Evolutionary conservation across 2,888 invertebrate genomes (phyloP).

Genomic region (Sminthurinus aureus): DNA sequence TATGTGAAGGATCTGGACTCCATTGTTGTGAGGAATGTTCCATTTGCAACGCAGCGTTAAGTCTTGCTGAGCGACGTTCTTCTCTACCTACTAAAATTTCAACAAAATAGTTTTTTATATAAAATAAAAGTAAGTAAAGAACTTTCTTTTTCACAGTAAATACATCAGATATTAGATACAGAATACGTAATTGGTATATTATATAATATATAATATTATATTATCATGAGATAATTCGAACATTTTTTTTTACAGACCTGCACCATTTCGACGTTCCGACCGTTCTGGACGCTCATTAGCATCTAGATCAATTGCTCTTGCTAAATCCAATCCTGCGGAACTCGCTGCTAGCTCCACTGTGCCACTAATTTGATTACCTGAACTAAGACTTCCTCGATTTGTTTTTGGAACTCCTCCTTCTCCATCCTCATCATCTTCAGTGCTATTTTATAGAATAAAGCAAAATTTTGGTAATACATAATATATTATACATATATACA

Average conservation of each 20-base stretch:
- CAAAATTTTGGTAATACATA: too few species aligned
- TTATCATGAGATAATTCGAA: too few species aligned
- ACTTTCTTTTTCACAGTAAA: too few species aligned
- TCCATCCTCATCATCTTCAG: constrained; percentile 8
- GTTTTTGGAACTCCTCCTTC: constrained; percentile 14
- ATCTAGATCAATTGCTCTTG: constrained; percentile 8
- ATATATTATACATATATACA: too few species aligned
- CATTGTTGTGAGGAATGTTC: constrained; percentile 21
- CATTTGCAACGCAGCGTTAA: constrained; percentile 16
- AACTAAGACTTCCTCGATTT: constrained; percentile 30
- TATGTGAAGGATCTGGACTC: constrained; percentile 28
- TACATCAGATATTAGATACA: too few species aligned
- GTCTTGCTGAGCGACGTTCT: constrained; percentile 31
- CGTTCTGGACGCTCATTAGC: constrained; percentile 1
- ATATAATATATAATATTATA: too few species aligned
- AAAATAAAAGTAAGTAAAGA: too few species aligned
- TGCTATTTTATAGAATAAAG: not conserved
- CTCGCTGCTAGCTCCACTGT: constrained; percentile 19
- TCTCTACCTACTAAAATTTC: constrained; percentile 3
- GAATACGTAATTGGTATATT: too few species aligned
- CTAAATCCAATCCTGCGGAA: not conserved
- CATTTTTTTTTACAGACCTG: too few species aligned
- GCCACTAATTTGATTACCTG: constrained; percentile 11
- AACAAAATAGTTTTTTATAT: too few species aligned
- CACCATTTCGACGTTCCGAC: constrained; percentile 22